A percentile compares a stretch with the other conserved stretches of the same genome.
Evolutionary conservation across 2,888 invertebrate species (phyloP).

Genomic region (Yponomeuta evonymella): DNA sequence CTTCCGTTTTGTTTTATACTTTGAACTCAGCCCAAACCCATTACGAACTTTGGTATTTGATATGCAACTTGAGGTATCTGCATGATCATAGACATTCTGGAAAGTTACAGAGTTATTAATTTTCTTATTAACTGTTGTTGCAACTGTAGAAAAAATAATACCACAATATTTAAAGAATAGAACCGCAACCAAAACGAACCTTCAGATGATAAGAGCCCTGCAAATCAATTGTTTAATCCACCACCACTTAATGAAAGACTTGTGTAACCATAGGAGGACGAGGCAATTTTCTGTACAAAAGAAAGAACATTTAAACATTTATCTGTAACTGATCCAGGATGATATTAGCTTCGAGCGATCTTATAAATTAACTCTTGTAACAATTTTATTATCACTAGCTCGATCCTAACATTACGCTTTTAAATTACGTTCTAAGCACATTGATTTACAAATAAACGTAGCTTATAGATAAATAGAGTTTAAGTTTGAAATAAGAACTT

Average conservation of each 20-base stretch:
- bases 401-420: no score
- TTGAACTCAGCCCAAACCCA: constrained; percentile 82
- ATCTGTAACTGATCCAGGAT: no score
- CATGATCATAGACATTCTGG: constrained; percentile 89
- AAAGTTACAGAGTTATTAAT: constrained; percentile 37
- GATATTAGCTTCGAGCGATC: no score
- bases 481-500: no score
- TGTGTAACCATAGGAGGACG: constrained; percentile 49
- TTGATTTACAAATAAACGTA: no score
- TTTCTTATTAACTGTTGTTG: not conserved
- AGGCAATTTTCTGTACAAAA: constrained; percentile 36
- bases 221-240: constrained; percentile 50
- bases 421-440: no score
- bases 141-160: no score
- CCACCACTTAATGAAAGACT: constrained; percentile 56
- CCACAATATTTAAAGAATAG: not conserved
- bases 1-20: constrained; percentile 24
- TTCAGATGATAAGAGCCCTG: constrained; percentile 30
- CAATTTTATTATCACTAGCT: no score
- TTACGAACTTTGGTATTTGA: constrained; percentile 89
- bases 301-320: not conserved
- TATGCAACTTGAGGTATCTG: constrained; percentile 89
- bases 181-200: constrained; percentile 41
- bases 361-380: no score
- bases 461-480: no score